Percentiles rank a stretch among this genome's conserved stretches.
These are phyloP conservation scores for Drosophila ochracea DNA, from an alignment of 2,888 invertebrate species.

Conservation along the genomic window DNA sequence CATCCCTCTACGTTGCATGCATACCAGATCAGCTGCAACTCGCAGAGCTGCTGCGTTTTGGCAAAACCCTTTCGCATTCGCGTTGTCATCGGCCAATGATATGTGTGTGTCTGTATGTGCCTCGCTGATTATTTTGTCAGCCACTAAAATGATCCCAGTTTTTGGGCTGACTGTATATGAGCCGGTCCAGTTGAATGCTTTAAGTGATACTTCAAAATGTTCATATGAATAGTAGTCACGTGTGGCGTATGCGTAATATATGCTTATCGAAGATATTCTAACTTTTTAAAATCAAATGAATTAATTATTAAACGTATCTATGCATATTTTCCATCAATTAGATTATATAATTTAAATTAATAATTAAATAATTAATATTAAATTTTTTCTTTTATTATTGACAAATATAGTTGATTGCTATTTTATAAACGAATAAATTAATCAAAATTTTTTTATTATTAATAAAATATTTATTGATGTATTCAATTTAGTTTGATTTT, in stretches of 20 bases:
- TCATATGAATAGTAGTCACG: neutral
- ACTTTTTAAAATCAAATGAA: neutral
- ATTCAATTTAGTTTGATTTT: neutral
- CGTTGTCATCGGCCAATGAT: constrained; percentile 50
- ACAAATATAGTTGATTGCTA: neutral
- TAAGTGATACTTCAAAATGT: constrained; percentile 15
- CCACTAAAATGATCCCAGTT: constrained; percentile 59
- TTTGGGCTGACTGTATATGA: constrained; percentile 43
- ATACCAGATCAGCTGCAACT: constrained; percentile 39
- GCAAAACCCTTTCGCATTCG: constrained; percentile 51
- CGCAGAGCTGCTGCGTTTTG: constrained; percentile 34
- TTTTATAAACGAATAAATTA: neutral
- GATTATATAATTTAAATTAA: neutral
- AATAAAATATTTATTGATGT: neutral
- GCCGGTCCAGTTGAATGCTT: constrained; percentile 13
- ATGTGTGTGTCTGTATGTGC: constrained; percentile 20
- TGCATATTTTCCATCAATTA: neutral
- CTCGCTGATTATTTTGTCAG: constrained; percentile 62
- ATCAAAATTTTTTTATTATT: neutral
- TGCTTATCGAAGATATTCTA: neutral
- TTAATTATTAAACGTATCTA: neutral
- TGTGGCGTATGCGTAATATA: constrained; percentile 21
- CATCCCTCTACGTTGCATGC: neutral
- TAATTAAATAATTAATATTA: neutral
- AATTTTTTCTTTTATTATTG: neutral